Evolutionary conservation across 2,797 vertebrate species (phyloP), one percentile per base, ranked within the genome.

Genomic region (Mionectes olivaceus): DNA sequence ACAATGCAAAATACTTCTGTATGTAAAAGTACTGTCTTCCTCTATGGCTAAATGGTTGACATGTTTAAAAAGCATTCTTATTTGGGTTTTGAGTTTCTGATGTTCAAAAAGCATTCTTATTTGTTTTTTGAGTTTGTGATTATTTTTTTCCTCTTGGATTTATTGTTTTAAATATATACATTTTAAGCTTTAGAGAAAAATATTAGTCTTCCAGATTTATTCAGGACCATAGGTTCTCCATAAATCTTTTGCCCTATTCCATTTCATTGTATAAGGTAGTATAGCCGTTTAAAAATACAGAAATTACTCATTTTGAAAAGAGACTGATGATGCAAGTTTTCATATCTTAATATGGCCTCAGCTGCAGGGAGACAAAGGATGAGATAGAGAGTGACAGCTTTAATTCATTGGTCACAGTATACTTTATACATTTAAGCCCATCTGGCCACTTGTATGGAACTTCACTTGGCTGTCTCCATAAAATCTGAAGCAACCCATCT

Each of bases 321-420:
- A 95, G 61, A 83, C 87, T 78, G 93, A 60, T 78, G 81, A 81
- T 96, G 57, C 70, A 67, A 68, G 91, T 97, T 95, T 96, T 94
- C 94, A 64, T 95, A 89, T 97, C 94, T 96, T 90, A 95, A 89
- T 92, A 89, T 41, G 71, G 91, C 41, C 94, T 97, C 96, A 97
- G 96, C 97, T 98, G 97, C 93, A 85, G 50, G 25, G 52, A 96
- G 79, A 96, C 91, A 96, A 92, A 96, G 95, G 89, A 95, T 57
- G 81, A 95, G 89, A 83, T 56, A 56, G 7, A 18, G 70, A 94
- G 73, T 49, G 91, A 96, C 95, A 96, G 90, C 95, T 98, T 97
- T 97, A 98, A 98, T 98, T 96, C 98, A 98, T 98, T 98, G 97
- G 98, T 98, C 98, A 98, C 97, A 98, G 97, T 82, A 24, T 60